A percentile compares a stretch with the other conserved stretches of the same genome.
These are phyloP conservation scores for Lasius fuliginosus DNA, from an alignment of 2,888 invertebrate genomes.

Conservation along the genomic window DNA sequence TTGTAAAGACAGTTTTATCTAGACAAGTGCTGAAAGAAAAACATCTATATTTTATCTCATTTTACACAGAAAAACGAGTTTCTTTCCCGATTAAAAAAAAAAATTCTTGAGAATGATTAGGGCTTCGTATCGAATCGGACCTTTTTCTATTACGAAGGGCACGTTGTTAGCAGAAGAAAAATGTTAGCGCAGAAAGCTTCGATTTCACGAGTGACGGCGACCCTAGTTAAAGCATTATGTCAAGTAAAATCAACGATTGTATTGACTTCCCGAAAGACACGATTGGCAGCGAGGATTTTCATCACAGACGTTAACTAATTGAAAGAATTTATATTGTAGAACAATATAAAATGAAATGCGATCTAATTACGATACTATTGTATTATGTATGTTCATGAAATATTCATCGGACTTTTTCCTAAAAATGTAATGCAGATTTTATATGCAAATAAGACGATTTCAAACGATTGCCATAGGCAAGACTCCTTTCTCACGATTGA, in stretches of 20 bases:
- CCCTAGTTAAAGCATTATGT: conserved; percentile 54
- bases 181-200: conserved; percentile 17
- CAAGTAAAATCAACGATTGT: conserved; percentile 46
- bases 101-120: background rate
- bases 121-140: background rate
- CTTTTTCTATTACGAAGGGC: conserved; percentile 18
- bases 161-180: background rate
- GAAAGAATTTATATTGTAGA: conserved; percentile 20
- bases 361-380: background rate
- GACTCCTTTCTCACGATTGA: conserved; percentile 25
- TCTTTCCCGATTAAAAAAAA: background rate
- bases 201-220: conserved; percentile 33
- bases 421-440: background rate
- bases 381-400: background rate
- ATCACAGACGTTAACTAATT: conserved; percentile 43
- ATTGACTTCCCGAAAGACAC: conserved; percentile 52
- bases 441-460: background rate
- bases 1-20: background rate
- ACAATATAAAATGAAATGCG: background rate
- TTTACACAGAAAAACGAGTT: background rate
- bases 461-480: background rate
- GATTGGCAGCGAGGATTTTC: conserved; percentile 41
- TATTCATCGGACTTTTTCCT: background rate
- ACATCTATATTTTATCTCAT: background rate
- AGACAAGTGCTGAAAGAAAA: background rate